phyloP scores from a whole-genome alignment of 2,888 invertebrate genomes.

The Podabrus alpinus region DNA sequence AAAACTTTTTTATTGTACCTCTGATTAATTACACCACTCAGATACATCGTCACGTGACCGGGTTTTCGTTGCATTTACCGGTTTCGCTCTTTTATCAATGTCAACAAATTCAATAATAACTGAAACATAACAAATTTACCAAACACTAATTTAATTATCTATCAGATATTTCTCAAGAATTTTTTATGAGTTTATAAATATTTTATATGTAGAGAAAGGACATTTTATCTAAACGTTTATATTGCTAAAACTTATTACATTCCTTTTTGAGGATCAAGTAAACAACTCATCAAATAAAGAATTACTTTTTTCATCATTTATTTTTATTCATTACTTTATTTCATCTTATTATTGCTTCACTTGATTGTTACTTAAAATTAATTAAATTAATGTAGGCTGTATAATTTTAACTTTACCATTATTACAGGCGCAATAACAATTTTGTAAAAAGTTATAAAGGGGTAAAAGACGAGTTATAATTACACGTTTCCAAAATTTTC shows the following conservation, averaged over 20 bases:
- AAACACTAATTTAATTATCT: background rate
- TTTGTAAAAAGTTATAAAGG: background rate
- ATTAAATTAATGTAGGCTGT: background rate
- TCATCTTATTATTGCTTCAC: background rate
- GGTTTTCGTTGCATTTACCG: background rate
- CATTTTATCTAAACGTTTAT: background rate
- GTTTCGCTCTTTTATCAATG: background rate
- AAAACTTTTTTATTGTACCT: background rate
- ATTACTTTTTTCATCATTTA: background rate
- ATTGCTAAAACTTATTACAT: background rate
- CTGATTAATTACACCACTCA: background rate
- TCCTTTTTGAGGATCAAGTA: background rate
- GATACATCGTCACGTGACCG: background rate
- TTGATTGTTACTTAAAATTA: background rate
- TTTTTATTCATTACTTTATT: background rate
- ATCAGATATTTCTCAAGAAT: background rate
- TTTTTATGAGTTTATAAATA: background rate
- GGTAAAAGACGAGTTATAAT: background rate
- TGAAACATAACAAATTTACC: background rate
- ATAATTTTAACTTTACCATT: background rate
- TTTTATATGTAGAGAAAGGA: background rate
- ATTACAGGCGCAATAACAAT: background rate
- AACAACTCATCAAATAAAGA: background rate
- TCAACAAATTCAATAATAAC: background rate
- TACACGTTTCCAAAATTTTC: background rate